Percentiles rank a stretch among this genome's conserved stretches.
phyloP scores from a whole-genome alignment of 2,888 invertebrate species.

The Mythimna vitellina region DNA sequence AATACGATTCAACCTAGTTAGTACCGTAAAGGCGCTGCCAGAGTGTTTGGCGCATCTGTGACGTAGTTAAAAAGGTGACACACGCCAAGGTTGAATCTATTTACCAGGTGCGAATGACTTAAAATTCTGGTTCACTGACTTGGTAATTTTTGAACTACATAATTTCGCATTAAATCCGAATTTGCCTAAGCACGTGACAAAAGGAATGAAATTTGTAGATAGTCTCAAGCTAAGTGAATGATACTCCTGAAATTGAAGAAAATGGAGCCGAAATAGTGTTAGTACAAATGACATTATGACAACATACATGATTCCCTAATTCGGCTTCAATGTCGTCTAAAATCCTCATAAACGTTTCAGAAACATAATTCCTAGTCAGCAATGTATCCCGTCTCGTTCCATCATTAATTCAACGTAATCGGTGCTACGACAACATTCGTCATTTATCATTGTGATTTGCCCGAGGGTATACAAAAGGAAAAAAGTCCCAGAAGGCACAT shows the following conservation, averaged over 20 bases:
- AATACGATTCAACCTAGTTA: conserved; percentile 11
- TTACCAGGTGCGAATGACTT: conserved; percentile 58
- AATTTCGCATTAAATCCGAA: not conserved
- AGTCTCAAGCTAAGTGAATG: not conserved
- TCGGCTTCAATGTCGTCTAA: not conserved
- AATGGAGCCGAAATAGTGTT: not conserved
- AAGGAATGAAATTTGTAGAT: not conserved
- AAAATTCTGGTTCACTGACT: conserved; percentile 5
- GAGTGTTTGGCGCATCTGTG: conserved; percentile 24
- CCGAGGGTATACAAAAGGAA: not conserved
- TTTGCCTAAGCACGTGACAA: not conserved
- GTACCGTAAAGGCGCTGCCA: conserved; percentile 26
- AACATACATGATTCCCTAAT: not conserved
- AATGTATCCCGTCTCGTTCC: conserved; percentile 9
- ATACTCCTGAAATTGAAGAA: conserved; percentile 12
- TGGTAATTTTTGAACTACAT: not conserved
- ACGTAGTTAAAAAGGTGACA: conserved; percentile 55
- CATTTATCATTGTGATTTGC: conserved; percentile 54
- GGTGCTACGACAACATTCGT: conserved; percentile 48
- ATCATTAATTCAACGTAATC: conserved; percentile 49
- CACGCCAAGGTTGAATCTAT: conserved; percentile 70
- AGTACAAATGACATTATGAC: not conserved
- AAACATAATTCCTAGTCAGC: conserved; percentile 9
- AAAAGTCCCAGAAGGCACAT: conserved; percentile 22
- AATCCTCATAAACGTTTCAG: not conserved